These are phyloP conservation scores for Fregetta grallaria DNA, from an alignment of 2,113 vertebrate genomes.

Conservation along the genomic window DNA sequence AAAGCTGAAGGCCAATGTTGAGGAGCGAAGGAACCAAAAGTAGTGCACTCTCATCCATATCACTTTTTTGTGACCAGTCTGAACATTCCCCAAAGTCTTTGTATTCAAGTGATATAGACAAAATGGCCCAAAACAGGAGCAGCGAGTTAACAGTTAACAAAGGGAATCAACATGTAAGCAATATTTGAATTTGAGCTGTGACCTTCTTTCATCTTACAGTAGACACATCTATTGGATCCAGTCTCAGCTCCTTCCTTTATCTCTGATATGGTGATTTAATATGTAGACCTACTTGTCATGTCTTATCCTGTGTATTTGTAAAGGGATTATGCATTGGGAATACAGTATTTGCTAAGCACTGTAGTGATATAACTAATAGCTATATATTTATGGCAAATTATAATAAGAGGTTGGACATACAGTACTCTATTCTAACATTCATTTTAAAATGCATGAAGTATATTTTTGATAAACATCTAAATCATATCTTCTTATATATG, in stretches of 20 bases:
- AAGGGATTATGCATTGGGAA: not conserved
- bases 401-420: not conserved
- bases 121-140: not conserved
- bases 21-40: not conserved
- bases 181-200: not conserved
- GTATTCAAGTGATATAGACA: not conserved
- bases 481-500: not conserved
- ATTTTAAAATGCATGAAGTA: not conserved
- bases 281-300: fast-evolving
- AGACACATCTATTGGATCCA: not conserved
- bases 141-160: not conserved
- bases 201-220: not conserved
- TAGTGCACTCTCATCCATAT: not conserved
- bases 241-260: not conserved
- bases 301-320: not conserved
- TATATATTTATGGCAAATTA: not conserved
- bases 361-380: not conserved
- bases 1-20: not conserved
- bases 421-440: not conserved
- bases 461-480: not conserved
- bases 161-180: not conserved
- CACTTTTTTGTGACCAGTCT: no score
- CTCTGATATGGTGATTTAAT: not conserved
- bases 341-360: not conserved
- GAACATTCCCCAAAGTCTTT: not conserved